These are phyloP conservation scores for Otolemur crassicaudatus DNA, from an alignment of 2,797 vertebrate genomes.

Conservation along the genomic window DNA sequence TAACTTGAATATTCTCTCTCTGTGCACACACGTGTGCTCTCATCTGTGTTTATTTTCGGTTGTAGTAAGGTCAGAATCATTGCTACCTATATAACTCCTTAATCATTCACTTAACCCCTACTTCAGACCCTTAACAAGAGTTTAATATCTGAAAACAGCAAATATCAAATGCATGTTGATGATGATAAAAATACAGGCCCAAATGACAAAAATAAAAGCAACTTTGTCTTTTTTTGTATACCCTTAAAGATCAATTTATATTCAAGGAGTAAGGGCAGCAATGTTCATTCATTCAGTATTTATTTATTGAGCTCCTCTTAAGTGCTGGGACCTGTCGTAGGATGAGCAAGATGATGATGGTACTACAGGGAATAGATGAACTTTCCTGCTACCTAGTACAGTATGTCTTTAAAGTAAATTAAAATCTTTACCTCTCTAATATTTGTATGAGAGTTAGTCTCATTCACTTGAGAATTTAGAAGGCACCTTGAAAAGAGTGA, in stretches of 20 bases:
- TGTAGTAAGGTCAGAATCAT: conserved; percentile 45
- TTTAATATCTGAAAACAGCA: conserved; percentile 57
- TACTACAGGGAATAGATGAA: not conserved
- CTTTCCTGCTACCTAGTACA: not conserved
- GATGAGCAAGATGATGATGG: not conserved
- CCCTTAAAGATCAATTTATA: conserved; percentile 46
- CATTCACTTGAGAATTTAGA: conserved; percentile 36
- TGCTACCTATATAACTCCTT: conserved; percentile 37
- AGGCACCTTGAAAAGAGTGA: not conserved
- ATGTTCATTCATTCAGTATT: conserved; percentile 2
- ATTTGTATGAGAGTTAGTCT: not conserved
- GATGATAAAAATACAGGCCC: conserved; percentile 27
- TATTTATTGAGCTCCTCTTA: not conserved
- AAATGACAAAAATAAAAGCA: conserved; percentile 40
- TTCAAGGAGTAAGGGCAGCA: not conserved
- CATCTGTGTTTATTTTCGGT: not conserved
- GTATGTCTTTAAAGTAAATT: conserved; percentile 22
- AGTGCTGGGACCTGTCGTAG: not conserved
- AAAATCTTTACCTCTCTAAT: not conserved
- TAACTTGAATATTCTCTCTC: conserved; percentile 60
- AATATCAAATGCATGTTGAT: conserved; percentile 39
- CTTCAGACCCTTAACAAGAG: conserved; percentile 41
- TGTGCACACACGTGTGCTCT: not conserved
- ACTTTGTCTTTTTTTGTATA: conserved; percentile 28
- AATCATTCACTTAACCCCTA: conserved; percentile 23